Base-by-base conservation (phyloP, 1,140 invertebrate species). In the Arctopsyche grandis region DNA sequence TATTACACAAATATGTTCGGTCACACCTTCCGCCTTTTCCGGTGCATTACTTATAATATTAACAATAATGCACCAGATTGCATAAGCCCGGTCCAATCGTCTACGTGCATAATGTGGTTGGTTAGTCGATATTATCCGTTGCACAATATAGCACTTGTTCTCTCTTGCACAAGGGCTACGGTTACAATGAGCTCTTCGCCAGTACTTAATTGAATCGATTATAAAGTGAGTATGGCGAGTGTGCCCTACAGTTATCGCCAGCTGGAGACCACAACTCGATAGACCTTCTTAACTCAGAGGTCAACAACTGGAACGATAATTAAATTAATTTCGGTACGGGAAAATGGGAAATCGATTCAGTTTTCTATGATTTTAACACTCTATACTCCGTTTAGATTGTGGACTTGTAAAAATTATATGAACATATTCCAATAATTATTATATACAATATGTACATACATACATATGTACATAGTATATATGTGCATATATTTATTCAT, bases 141-240 rank as follows among this genome's bases (percentile, higher is more conserved):
- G 66, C 77, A 78, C 77, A 78, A 78, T 73, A 78, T 78, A 71
- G 44, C 69, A 78, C 77, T 71, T 78, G 52, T 71, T 70, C 69
- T 78, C 44, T 78, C 71, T 19, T 71, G 56, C 58, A 71, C 70
- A 52, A 69, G 66, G 66, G 44, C 48, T 24, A 19, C 24, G 22
- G 19, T 58, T 56, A 78, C 77, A 78, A 78, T 78, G 52, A 78
- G 46, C 26, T 78, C 69, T 69, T 73, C 48, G 77, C 77, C 44
- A 43, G 46, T 71, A 69, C 44, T 78, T 78, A 78, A 78, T 78
- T 78, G 77, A 78, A 78, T 70, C 77, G 77, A 78, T 78, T 78
- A 78, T 78, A 78, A 70, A 78, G 44, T 43, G 24, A 16, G 29
- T 63, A 77, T 24, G 29, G 58, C 58, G 63, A 38, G 14, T 60